phyloP scores from a whole-genome alignment of 2,888 invertebrate species.

The Lottia gigantea region DNA sequence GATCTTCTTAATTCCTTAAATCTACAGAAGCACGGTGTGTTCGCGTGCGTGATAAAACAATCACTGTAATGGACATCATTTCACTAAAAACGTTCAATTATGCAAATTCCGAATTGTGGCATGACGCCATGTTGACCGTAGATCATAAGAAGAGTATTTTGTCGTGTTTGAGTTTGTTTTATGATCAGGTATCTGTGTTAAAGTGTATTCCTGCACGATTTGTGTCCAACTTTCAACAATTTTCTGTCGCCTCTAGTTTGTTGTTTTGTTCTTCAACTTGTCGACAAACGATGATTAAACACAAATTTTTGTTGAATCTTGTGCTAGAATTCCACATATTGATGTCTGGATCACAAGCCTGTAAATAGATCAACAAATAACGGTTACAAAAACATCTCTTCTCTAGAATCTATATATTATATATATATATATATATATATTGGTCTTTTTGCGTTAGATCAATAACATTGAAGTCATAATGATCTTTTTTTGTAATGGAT shows the following conservation, averaged over 20 bases:
- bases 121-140: constrained; percentile 1
- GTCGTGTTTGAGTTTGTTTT: background rate
- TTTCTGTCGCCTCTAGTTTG: background rate
- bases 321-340: background rate
- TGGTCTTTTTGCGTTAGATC: too few relatives aligned
- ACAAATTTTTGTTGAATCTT: background rate
- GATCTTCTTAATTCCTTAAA: background rate
- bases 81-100: constrained; percentile 4
- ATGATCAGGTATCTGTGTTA: background rate
- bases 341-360: background rate
- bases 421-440: too few relatives aligned
- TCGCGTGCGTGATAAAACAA: constrained; percentile 10
- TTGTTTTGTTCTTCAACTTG: constrained; percentile 10
- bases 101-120: constrained; percentile 4
- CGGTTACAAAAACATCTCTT: background rate
- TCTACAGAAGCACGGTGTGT: background rate
- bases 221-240: background rate
- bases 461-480: too few relatives aligned
- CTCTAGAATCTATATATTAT: too few relatives aligned
- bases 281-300: constrained; percentile 10
- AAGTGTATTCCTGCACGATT: constrained; percentile 8
- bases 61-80: background rate
- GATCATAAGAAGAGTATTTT: background rate
- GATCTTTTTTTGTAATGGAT: too few relatives aligned
- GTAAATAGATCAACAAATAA: constrained; percentile 5